phyloP scores from a whole-genome alignment of 2,888 invertebrate species.

The Tortrix viridana region DNA sequence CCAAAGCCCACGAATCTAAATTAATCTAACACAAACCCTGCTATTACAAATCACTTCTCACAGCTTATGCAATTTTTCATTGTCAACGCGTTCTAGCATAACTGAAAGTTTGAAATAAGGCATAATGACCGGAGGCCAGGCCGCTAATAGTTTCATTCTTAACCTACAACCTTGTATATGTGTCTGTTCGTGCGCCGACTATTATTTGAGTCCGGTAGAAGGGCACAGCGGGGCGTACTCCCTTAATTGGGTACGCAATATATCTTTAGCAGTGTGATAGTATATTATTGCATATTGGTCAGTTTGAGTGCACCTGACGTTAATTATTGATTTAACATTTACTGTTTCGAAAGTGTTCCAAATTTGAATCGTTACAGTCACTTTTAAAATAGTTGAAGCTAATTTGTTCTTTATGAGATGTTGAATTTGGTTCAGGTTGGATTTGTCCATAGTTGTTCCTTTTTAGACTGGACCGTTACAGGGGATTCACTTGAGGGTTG shows the following conservation, averaged over 20 bases:
- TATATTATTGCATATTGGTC: constrained; percentile 53
- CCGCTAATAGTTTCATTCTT: constrained; percentile 69
- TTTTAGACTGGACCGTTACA: too few relatives aligned
- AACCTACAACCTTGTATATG: constrained; percentile 51
- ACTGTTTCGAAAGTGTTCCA: background rate
- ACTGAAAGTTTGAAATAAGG: constrained; percentile 68
- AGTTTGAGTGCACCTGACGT: constrained; percentile 30
- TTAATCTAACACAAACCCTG: constrained; percentile 20
- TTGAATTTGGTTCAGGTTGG: too few relatives aligned
- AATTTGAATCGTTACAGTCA: background rate
- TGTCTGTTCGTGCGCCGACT: constrained; percentile 74
- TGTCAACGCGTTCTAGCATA: constrained; percentile 63
- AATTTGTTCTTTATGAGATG: too few relatives aligned
- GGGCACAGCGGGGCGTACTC: constrained; percentile 72
- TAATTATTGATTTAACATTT: constrained; percentile 20
- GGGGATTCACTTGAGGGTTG: too few relatives aligned
- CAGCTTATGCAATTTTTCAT: constrained; percentile 61
- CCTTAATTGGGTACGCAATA: constrained; percentile 82
- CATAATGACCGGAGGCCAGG: constrained; percentile 68
- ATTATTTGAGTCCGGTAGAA: constrained; percentile 73
- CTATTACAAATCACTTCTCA: constrained; percentile 31
- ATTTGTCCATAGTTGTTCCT: too few relatives aligned
- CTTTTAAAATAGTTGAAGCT: background rate
- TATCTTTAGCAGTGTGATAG: constrained; percentile 57
- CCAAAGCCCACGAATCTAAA: constrained; percentile 6